A percentile compares a stretch with the other conserved stretches of the same genome.
Conservation (phyloP, 2,888 invertebrate species). For the Hirtodrosophila alboralis region DNA sequence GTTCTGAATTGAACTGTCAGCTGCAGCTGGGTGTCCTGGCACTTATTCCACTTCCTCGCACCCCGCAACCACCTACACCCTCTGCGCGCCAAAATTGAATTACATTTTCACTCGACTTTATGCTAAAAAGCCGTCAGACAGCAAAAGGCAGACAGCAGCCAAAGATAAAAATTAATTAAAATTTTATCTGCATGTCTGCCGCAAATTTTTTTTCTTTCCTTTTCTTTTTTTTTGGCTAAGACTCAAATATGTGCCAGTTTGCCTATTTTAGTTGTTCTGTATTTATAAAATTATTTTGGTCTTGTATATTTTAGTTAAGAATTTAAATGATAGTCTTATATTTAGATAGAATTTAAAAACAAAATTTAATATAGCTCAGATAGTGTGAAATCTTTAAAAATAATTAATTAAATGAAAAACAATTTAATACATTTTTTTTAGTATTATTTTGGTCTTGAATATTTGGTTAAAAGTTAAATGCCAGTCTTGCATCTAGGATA, state of each 20-base stretch:
- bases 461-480: no score
- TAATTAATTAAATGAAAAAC: no score
- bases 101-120: slow-evolving; percentile 71
- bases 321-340: no score
- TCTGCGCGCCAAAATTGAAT: slow-evolving; percentile 68
- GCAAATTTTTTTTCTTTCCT: no score
- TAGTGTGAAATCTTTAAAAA: no score
- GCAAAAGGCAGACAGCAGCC: slow-evolving; percentile 33
- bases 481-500: no score
- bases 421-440: no score
- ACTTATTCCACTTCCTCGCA: neutral
- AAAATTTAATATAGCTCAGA: no score
- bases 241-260: slow-evolving; percentile 5
- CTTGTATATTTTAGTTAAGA: neutral
- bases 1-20: slow-evolving; percentile 75
- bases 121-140: slow-evolving; percentile 60
- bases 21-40: slow-evolving; percentile 50
- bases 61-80: neutral
- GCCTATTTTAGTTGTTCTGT: neutral
- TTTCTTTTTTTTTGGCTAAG: slow-evolving; percentile 4
- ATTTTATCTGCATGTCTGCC: slow-evolving; percentile 25
- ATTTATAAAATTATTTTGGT: no score
- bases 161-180: slow-evolving; percentile 72
- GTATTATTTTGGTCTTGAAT: no score
- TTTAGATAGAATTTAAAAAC: no score